These are phyloP conservation scores for Cercopithecus mona DNA, from an alignment of 2,113 vertebrate species.

Conservation along the genomic window DNA sequence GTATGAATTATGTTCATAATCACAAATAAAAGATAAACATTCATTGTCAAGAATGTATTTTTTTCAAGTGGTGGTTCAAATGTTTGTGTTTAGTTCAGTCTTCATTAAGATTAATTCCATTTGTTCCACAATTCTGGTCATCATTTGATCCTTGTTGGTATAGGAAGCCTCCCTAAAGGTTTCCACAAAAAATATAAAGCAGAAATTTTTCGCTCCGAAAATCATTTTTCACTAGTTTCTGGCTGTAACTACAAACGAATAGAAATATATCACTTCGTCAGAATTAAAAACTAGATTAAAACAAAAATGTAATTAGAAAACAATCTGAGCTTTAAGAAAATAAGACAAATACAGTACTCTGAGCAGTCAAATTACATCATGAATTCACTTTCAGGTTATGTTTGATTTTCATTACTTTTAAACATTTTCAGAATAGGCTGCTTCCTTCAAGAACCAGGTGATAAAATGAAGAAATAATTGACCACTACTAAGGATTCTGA, in stretches of 20 bases:
- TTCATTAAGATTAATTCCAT: conserved; percentile 31
- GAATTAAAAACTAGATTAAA: not conserved
- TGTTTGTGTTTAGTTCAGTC: not conserved
- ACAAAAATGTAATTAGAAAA: not conserved
- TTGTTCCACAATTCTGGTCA: not conserved
- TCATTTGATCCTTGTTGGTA: not conserved
- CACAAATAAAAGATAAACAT: not conserved
- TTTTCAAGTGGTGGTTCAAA: not conserved
- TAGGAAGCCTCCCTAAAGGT: not conserved
- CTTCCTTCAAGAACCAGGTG: conserved; percentile 29
- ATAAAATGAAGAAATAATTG: conserved; percentile 52
- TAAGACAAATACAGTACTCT: conserved; percentile 12
- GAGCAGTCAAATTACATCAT: not conserved
- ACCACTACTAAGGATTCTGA: conserved; percentile 16
- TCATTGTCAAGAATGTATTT: not conserved
- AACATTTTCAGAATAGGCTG: not conserved
- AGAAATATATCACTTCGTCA: not conserved
- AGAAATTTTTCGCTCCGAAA: not conserved
- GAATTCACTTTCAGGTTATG: not conserved
- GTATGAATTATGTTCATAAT: not conserved
- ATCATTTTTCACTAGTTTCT: conserved; percentile 25
- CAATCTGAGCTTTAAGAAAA: not conserved
- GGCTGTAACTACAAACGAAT: not conserved
- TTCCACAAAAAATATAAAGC: not conserved
- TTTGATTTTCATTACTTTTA: conserved; percentile 30